These are phyloP conservation scores for Heteronetta atricapilla DNA, from an alignment of 2,113 vertebrate species.

Conservation along the genomic window DNA sequence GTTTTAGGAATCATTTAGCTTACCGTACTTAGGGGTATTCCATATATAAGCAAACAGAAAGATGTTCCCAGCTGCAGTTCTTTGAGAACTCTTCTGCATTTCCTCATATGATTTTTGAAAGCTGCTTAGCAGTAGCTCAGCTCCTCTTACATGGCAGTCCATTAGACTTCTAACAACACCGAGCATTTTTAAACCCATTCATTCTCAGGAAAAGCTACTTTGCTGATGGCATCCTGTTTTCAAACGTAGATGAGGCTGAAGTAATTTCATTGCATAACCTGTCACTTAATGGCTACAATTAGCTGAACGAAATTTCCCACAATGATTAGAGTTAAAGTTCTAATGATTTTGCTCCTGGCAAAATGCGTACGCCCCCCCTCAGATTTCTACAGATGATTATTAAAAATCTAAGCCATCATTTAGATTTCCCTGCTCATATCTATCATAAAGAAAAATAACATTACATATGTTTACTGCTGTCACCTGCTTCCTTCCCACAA, in stretches of 20 bases:
- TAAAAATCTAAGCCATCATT: slow-evolving; percentile 47
- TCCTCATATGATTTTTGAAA: fast-evolving
- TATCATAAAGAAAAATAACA: slow-evolving; percentile 68
- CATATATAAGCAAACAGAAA: background rate
- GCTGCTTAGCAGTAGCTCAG: background rate
- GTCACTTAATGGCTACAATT: slow-evolving; percentile 55
- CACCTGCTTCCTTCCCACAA: slow-evolving; percentile 70
- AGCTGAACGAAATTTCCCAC: slow-evolving; percentile 24
- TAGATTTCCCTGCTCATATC: slow-evolving; percentile 44
- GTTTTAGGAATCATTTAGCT: background rate
- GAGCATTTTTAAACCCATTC: background rate
- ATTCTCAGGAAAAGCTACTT: background rate
- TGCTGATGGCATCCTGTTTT: background rate
- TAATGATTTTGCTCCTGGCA: slow-evolving; percentile 42
- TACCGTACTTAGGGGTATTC: background rate
- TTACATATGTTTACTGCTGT: slow-evolving; percentile 67
- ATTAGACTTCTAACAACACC: background rate
- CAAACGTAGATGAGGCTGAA: background rate
- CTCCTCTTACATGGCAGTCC: background rate
- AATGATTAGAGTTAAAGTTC: slow-evolving; percentile 28
- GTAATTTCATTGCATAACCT: slow-evolving; percentile 46
- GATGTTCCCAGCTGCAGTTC: background rate
- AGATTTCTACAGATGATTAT: slow-evolving; percentile 30
- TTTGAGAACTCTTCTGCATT: background rate
- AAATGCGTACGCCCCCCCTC: slow-evolving; percentile 3